Conservation (phyloP, 2,888 invertebrate species). For the Sycophila texana region DNA sequence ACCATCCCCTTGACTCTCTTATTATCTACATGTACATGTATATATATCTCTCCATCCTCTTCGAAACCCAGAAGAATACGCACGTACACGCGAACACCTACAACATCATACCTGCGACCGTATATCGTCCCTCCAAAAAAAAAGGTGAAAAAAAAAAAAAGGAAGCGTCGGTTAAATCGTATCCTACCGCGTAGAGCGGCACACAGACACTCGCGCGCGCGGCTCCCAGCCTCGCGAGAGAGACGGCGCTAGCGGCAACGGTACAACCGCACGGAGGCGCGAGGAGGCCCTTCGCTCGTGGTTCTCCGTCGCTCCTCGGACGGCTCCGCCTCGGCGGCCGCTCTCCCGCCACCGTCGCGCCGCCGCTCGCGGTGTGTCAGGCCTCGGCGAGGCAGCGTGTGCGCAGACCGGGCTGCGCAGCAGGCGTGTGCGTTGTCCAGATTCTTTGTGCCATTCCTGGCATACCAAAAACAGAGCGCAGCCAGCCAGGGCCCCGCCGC, state of each 20-base stretch:
- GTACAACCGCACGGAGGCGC: background rate
- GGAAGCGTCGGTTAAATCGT: slow-evolving; percentile 44
- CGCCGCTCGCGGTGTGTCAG: slow-evolving; percentile 25
- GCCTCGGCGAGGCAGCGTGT: slow-evolving; percentile 65
- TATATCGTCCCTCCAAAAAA: too few species aligned
- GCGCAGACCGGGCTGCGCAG: slow-evolving; percentile 89
- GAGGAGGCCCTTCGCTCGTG: slow-evolving; percentile 36
- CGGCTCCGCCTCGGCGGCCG: background rate
- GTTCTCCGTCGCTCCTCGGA: background rate
- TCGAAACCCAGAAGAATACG: too few species aligned
- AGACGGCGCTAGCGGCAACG: slow-evolving; percentile 4
- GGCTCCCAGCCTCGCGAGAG: background rate
- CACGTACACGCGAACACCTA: too few species aligned
- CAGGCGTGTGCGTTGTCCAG: slow-evolving; percentile 93
- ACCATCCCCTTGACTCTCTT: too few species aligned
- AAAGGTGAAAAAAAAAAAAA: too few species aligned
- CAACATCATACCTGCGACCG: too few species aligned
- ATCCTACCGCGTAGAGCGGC: background rate
- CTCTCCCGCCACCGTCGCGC: slow-evolving; percentile 25
- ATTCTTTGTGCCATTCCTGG: slow-evolving; percentile 98
- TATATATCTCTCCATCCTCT: too few species aligned
- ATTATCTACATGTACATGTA: too few species aligned
- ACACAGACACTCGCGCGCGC: too few species aligned
- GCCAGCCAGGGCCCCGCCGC: slow-evolving; percentile 23
- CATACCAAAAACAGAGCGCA: slow-evolving; percentile 86